Percentiles rank a stretch among this genome's conserved stretches.
phyloP scores from a whole-genome alignment of 2,113 vertebrate species.

The Shinisaurus crocodilurus region DNA sequence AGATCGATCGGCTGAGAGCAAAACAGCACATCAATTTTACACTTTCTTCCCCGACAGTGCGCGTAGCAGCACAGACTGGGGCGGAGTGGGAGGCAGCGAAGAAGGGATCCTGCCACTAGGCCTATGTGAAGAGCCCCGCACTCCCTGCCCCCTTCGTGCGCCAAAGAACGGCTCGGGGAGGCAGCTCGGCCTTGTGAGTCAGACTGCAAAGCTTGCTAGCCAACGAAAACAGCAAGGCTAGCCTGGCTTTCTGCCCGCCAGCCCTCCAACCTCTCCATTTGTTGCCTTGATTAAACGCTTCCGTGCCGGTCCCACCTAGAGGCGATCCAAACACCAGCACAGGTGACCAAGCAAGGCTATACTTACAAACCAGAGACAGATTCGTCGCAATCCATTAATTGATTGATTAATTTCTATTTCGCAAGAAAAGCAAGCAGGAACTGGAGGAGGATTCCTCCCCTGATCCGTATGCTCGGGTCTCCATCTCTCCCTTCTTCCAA shows the following conservation, averaged over 20 bases:
- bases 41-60: background rate
- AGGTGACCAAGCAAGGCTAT: background rate
- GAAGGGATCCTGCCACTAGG: background rate
- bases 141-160: no score
- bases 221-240: background rate
- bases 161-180: background rate
- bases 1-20: constrained; percentile 11
- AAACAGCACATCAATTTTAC: constrained; percentile 24
- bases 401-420: background rate
- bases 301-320: background rate
- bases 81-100: background rate
- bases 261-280: background rate
- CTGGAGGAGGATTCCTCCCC: background rate
- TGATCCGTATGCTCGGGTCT: background rate
- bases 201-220: background rate
- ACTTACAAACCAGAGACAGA: background rate
- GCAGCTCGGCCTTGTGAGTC: background rate
- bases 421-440: background rate
- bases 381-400: background rate
- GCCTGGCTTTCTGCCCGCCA: no score
- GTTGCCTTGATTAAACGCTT: background rate
- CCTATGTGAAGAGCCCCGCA: no score
- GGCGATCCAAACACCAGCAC: background rate
- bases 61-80: background rate
- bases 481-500: background rate